Evolutionary conservation across 1,140 invertebrate species (phyloP).

Genomic region (Megathymus violae): DNA sequence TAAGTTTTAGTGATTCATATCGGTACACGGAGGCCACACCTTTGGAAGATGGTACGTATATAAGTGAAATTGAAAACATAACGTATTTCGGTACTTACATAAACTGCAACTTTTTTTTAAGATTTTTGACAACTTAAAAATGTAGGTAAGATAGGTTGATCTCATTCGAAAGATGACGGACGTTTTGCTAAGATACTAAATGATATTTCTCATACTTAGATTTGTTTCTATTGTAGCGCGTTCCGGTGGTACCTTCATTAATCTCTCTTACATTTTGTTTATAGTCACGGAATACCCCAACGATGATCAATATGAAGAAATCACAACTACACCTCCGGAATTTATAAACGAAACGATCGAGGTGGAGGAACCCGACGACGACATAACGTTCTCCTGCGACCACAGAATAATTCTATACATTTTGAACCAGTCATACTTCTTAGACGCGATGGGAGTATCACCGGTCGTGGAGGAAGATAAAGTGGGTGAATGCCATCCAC

Average conservation of each 20-base stretch:
- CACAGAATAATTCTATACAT: slow-evolving; percentile 87
- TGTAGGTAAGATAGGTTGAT: too few species aligned
- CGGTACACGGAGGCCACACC: slow-evolving; percentile 46
- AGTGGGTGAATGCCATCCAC: slow-evolving; percentile 54
- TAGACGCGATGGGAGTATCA: slow-evolving; percentile 75
- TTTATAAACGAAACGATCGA: slow-evolving; percentile 56
- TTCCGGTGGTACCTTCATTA: too few species aligned
- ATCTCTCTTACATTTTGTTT: too few species aligned
- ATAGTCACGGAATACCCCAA: slow-evolving; percentile 35
- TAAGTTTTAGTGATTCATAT: slow-evolving; percentile 57
- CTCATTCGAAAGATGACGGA: too few species aligned
- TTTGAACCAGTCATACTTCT: slow-evolving; percentile 85
- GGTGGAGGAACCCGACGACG: slow-evolving; percentile 66
- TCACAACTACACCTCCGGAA: slow-evolving; percentile 53
- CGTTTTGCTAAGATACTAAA: too few species aligned
- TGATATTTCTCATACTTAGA: too few species aligned
- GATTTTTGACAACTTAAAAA: too few species aligned
- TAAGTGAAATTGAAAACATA: too few species aligned
- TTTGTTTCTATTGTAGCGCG: too few species aligned
- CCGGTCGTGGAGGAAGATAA: slow-evolving; percentile 59
- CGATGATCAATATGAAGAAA: slow-evolving; percentile 37
- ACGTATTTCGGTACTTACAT: too few species aligned
- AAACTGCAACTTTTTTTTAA: too few species aligned
- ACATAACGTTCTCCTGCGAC: slow-evolving; percentile 85
- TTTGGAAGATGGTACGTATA: slow-evolving; percentile 49